Evolutionary conservation across 2,113 vertebrate genomes (phyloP), one percentile per base, ranked within the genome.

Genomic region (Colinus virginianus): DNA sequence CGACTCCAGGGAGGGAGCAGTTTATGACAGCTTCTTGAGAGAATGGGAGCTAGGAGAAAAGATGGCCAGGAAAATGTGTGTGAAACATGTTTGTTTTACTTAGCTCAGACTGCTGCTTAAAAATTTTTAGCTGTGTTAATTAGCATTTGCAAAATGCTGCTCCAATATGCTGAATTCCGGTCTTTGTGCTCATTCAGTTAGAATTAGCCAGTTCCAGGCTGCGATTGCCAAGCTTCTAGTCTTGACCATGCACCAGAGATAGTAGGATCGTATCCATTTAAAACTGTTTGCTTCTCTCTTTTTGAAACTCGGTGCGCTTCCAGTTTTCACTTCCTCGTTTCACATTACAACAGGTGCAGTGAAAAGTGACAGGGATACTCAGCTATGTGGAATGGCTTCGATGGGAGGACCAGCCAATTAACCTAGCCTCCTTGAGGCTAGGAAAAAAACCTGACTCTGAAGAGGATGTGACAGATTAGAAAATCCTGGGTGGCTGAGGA

Each of bases 21-120:
- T 91, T 94, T 91, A 76, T 92, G 90, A 95, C 87, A 95, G 93
- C 71, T 94, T 93, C 93, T 82, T 82, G 71, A 42, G 87, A 93
- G 75, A 91, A 78, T 92, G 71, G 81, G 89, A 96, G 69, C 55
- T 56, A 69, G 55, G 58, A 87, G 78, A 93, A 94, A 94, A 90
- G 87, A 91, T 87, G 78, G 70, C 84, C 87, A 94, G 78, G 82
- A 95, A 63, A 95, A 79, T 63, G 63, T 83, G 42, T 43, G 23
- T 53, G 67, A 91, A 87, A 92, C 38, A 77, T 77, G 49, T 92
- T 94, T 93, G 89, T 94, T 95, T 95, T 94, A 85, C 63, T 85
- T 82, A 91, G 67, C 74, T 91, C 66, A 84, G 59, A 25, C 59
- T 58, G 78, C 81, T 87, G 13, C 90, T 87, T 72, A 36, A 88